Conservation (phyloP, 2,888 invertebrate species). For the Harpagoxenus sublaevis region DNA sequence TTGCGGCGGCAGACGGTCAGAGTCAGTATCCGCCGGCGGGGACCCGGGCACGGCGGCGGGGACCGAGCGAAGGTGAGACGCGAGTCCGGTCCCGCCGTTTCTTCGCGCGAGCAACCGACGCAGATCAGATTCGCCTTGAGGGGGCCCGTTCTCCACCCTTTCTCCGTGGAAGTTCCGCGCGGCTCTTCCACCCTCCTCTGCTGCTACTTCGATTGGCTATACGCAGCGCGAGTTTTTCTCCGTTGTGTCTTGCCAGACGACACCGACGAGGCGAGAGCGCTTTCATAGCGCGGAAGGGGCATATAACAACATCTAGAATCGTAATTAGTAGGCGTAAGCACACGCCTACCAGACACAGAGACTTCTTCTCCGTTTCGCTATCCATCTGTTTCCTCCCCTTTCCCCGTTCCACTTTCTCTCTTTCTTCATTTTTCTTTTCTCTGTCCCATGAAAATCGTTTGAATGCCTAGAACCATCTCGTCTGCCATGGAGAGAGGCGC, state of each 20-base stretch:
- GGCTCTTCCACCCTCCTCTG: constrained; percentile 45
- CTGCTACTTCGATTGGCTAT: constrained; percentile 83
- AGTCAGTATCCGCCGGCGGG: constrained; percentile 68
- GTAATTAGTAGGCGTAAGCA: constrained; percentile 86
- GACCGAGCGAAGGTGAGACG: constrained; percentile 19
- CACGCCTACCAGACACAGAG: constrained; percentile 84
- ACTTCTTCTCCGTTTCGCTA: constrained; percentile 66
- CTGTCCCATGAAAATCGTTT: constrained; percentile 46
- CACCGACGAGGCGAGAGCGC: constrained; percentile 58
- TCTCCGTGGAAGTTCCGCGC: constrained; percentile 24
- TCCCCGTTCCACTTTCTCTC: neutral
- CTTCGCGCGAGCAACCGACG: constrained; percentile 61
- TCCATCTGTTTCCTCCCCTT: constrained; percentile 51
- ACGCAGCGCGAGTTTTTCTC: constrained; percentile 83
- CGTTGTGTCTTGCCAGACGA: constrained; percentile 69
- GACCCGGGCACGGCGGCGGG: constrained; percentile 50
- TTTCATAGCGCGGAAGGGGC: constrained; percentile 57
- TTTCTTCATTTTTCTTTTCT: constrained; percentile 52
- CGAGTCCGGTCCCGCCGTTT: constrained; percentile 54
- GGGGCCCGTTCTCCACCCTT: constrained; percentile 60
- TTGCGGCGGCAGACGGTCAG: constrained; percentile 75
- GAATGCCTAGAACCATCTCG: neutral
- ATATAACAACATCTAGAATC: constrained; percentile 84
- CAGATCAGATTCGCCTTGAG: constrained; percentile 54
- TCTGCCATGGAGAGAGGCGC: neutral